Base-by-base conservation (phyloP, 53 echinoderm and acorn worm species). In the Holothuria scabra region DNA sequence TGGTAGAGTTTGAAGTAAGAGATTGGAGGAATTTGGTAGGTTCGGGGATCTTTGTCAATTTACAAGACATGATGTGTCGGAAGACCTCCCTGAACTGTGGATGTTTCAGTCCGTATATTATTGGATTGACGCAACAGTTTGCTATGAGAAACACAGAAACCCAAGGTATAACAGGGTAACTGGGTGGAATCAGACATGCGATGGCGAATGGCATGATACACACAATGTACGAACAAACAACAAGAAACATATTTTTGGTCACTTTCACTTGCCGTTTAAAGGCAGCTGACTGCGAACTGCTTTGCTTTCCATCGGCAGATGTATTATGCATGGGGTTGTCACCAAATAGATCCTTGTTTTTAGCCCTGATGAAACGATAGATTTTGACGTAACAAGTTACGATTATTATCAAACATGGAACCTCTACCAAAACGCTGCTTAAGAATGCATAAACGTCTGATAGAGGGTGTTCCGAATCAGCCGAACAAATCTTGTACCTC, bases 81-180 rank as follows among this genome's bases (percentile, higher is more conserved):
- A 92, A 95, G 28, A 92, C 92, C 48, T 82, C 85, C 81, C 89
- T 95, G 80, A 95, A 95, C 65, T 89, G 85, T 1, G 95, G 92
- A 74, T 92, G 92, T 58, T 95, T 95, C 4, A 92, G 87, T 52
- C 92, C 95, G 61, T 95, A 95, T 60, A 92, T 88, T 44, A 92
- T 69, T 28, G 92, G 92, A 79, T 95, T 95, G 82, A 92, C 62
- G 57, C 92, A 95, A 33, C 88, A 87, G 86, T 95, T 95, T 13
- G 89, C 81, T 8, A 95, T 60, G 28, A 87, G 82, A 2, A 79
- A 92, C 18, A 71, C 72, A 16, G 46, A 71, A 10, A 71, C 46
- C 90, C 90, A 95, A 0, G 92, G 92, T 8, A 90, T 95, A 59
- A 84, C 76, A 8, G 94, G 91, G 12, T 75, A 49, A 33, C 80